Conservation (phyloP, 2,797 vertebrate genomes). For the Selene dorsalis region DNA sequence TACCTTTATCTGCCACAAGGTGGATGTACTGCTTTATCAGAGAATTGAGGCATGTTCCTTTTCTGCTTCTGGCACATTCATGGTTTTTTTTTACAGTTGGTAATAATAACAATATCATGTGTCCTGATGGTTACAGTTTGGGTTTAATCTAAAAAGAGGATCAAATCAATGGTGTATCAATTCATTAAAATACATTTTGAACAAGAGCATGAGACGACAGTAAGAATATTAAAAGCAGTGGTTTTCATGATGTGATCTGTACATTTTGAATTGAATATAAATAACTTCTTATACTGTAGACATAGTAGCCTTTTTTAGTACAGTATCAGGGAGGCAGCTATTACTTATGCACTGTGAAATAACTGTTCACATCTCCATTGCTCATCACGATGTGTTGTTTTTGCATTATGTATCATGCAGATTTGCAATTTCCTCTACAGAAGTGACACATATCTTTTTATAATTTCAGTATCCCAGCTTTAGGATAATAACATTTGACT, state of each 20-base stretch:
- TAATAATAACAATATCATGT: conserved; percentile 2
- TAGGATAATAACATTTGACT: background rate
- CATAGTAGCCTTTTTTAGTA: background rate
- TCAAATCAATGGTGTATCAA: background rate
- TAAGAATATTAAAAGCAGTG: background rate
- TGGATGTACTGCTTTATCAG: conserved; percentile 46
- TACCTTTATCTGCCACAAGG: conserved; percentile 60
- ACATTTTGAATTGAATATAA: background rate
- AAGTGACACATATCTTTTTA: background rate
- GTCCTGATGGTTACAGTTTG: background rate
- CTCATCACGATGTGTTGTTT: background rate
- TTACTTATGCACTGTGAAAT: background rate
- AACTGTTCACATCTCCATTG: no score
- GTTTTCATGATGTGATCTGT: background rate
- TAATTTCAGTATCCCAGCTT: background rate
- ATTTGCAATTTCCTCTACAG: background rate
- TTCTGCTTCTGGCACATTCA: background rate
- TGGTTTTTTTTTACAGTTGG: background rate
- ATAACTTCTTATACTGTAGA: background rate
- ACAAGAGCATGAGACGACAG: background rate
- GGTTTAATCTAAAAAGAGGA: background rate
- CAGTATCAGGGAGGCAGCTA: background rate
- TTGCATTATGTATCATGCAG: background rate
- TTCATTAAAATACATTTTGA: background rate
- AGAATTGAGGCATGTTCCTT: conserved; percentile 1